Evolutionary conservation across 2,113 vertebrate species (phyloP), one percentile per base, ranked within the genome.

Genomic region (Laticauda laticaudata): DNA sequence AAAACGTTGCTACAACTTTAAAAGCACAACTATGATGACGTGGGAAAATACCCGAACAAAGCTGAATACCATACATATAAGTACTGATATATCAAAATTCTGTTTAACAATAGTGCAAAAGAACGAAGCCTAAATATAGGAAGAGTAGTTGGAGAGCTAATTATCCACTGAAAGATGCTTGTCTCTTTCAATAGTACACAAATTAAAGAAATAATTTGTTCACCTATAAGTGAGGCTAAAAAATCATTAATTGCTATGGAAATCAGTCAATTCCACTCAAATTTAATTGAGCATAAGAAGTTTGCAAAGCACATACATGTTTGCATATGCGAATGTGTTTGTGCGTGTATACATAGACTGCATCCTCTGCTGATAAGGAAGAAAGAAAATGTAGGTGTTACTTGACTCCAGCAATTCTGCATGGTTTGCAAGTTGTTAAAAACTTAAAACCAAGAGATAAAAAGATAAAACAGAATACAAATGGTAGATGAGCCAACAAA

Each of bases 351-450:
- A 57, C 95, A 96, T 97, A 96, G 94, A 95, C 93, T 95, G 97
- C 96, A 96, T 96, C 97, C 96, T 97, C 97, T 97, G 23, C 96
- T 97, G 97, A 96, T 97, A 96, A 96, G 94, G 94, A 95, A 91
- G 93, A 94, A 95, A 92, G 94, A 95, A 94, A 96, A 87, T 29
- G 51, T n/a, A 29, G 15, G n/a, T 87, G 24, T 51, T 87, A 43
- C 14, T 26, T 39, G 9, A 89, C 9, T 55, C 29, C 21, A n/a
- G 87, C 54, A 89, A 39, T 34, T 26, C 23, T 39, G n/a, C n/a
- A 75, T 20, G 15, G 69, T 75, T 75, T 75, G 15, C 5, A 75
- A 75, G 14, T 75, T 75, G n/a, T 75, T 75, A 75, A 75, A 75
- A 75, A 39, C 6, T 75, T 39, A 75, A 75, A 75, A 20, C n/a